Evolutionary conservation across 2,888 invertebrate genomes (phyloP).

Genomic region (Suillia variegata): DNA sequence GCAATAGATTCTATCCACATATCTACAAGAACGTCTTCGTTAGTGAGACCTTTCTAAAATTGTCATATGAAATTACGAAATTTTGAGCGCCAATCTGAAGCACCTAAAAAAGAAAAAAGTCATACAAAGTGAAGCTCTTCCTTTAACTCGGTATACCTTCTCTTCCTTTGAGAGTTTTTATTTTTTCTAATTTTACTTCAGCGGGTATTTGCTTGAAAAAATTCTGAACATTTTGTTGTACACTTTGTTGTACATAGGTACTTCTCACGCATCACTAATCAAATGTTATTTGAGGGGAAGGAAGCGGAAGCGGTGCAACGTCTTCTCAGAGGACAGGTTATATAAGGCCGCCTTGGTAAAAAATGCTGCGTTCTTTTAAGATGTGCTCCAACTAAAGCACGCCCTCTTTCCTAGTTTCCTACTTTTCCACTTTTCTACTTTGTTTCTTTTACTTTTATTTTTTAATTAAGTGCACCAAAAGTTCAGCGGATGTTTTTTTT

Average conservation of each 20-base stretch:
- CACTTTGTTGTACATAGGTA: constrained; percentile 30
- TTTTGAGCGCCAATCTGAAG: too few relatives aligned
- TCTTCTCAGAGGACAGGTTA: neutral
- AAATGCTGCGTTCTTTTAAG: neutral
- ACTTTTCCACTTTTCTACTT: too few relatives aligned
- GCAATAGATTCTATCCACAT: too few relatives aligned
- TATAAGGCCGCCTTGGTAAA: neutral
- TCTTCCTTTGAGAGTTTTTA: constrained; percentile 18
- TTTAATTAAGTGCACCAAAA: constrained; percentile 17
- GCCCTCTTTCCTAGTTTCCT: neutral
- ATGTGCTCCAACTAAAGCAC: neutral
- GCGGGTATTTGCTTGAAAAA: neutral
- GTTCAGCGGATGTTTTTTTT: constrained; percentile 12
- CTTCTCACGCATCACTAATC: constrained; percentile 39
- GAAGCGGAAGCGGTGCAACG: constrained; percentile 11
- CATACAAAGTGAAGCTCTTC: constrained; percentile 21
- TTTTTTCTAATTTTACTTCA: neutral
- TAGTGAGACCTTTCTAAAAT: too few relatives aligned
- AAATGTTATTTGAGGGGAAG: constrained; percentile 35
- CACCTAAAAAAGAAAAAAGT: neutral
- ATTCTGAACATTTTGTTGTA: too few relatives aligned
- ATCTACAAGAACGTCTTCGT: too few relatives aligned
- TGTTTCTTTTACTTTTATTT: neutral
- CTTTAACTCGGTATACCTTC: neutral
- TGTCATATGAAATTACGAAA: too few relatives aligned